Base-by-base conservation (phyloP, 2,113 vertebrate genomes). In the Dicrurus megarhynchus region DNA sequence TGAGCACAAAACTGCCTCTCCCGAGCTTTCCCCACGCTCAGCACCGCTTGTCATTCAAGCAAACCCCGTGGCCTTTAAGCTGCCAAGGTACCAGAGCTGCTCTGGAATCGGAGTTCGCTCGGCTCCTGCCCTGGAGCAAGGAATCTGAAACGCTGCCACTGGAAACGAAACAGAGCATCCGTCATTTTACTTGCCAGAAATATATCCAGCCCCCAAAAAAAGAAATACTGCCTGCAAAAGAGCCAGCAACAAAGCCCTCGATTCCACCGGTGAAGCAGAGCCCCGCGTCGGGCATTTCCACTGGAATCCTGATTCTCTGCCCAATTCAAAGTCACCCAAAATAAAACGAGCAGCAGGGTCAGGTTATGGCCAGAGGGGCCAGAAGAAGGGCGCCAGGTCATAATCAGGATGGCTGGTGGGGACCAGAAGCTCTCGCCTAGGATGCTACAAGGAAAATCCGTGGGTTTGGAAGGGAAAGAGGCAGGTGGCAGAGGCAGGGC, bases 151-250 rank as follows among this genome's bases (percentile, higher is more conserved):
- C 19, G 55, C 96, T 96, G 95, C 92, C 93, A 93, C 97, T 97
- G 97, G 97, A 97, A 97, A 97, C 96, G 92, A 95, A 97, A 95
- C 96, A 95, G 97, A 96, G 97, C 98, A 98, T 97, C 98, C 97
- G 97, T 98, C 98, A 97, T 97, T 97, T 71, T 90, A 94, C 98
- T 96, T 97, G 98, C 97, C 97, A 97, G 97, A 97, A 98, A 98
- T 96, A 96, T 83, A 98, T 97, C 97, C 97, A 98, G 98, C 97
- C 98, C 97, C 95, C 88, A 84, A 95, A 98, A 98, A 98, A 98
- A 98, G 97, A 97, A 98, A 97, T 96, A 94, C 97, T 97, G 97
- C 96, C 95, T 96, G 97, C 94, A 42, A 90, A 95, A 97, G 89
- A 97, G 97, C 95, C 96, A 96, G 97, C 91, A 97, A 98, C 97